Percentiles rank a stretch among this genome's conserved stretches.
Evolutionary conservation across 2,888 invertebrate genomes (phyloP).

Genomic region (Axea sp.): DNA sequence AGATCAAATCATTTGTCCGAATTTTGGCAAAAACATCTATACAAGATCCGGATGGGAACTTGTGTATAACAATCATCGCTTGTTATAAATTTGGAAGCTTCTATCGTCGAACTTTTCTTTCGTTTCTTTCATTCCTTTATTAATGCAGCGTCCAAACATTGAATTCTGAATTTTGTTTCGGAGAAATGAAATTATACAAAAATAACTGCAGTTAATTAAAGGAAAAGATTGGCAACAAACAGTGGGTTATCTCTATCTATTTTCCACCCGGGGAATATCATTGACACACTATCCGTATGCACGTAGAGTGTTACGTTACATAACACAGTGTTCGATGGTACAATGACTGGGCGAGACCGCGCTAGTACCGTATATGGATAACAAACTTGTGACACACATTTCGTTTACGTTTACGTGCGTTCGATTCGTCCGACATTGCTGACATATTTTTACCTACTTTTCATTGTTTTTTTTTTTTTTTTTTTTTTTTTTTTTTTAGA

Average conservation of each 20-base stretch:
- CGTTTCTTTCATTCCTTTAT: no score
- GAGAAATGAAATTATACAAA: no score
- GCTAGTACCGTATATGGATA: conserved; percentile 72
- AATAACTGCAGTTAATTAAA: conserved; percentile 6
- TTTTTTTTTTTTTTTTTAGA: no score
- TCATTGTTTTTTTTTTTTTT: no score
- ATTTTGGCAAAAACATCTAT: no score
- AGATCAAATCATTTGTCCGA: no score
- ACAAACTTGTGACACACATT: conserved; percentile 75
- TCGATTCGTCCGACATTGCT: conserved; percentile 19
- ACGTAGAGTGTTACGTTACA: conserved; percentile 62
- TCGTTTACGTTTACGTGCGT: conserved; percentile 69
- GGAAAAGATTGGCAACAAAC: conserved; percentile 1
- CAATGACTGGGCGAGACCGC: conserved; percentile 70
- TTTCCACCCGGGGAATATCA: conserved; percentile 43
- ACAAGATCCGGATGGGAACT: no score
- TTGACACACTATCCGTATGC: conserved; percentile 57
- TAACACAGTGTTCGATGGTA: conserved; percentile 64
- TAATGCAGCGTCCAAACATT: no score
- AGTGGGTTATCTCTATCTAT: conserved; percentile 24
- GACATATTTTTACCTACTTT: conserved; percentile 52
- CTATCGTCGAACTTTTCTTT: no score
- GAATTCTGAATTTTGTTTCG: no score
- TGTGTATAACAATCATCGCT: no score
- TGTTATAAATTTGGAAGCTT: no score